Evolutionary conservation across 2,888 invertebrate genomes (phyloP), one percentile per base, ranked within the genome.

Genomic region (Cheilosia variabilis): DNA sequence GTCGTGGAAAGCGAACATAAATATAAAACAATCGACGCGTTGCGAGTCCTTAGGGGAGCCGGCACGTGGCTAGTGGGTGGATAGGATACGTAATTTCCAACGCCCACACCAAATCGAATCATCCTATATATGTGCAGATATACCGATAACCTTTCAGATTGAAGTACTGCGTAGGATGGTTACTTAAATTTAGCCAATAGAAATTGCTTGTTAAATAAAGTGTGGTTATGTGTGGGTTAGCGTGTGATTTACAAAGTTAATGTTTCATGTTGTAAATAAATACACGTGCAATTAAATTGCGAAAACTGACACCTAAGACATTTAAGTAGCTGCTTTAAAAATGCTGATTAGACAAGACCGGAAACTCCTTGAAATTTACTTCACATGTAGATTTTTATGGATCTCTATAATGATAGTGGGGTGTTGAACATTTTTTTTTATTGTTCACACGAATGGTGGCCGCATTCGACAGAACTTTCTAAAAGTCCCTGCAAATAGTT

Each of bases 121-220:
- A 43, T 65, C 58, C 58, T 55, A 55, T 78, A 55, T 78, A 65
- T 72, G 72, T 66, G 66, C 60, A 71, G 60, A 82, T 76, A 17
- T 76, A n/a, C 43, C 62, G 63, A 65, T 81, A 81, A 81, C 76
- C 81, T 81, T 71, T 81, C 52, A 22, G 34, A 47, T 65, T 63
- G 69, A 24, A 52, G 57, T 41, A 34, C 37, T 63, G 57, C 69
- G 81, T 81, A 41, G 81, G 57, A 71, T 22, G 71, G 15, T 37
- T 24, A 15, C 69, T 62, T 43, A 34, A 45, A 68, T 68, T 17
- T 62, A 27, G 45, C 19, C 53, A 37, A 60, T 55, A 55, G 13
- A 68, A 24, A 50, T 37, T 60, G 68, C 60, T 53, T 24, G 13
- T 37, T 13, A 53, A 68, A 55, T 69, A 47, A 60, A 77, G 22